Evolutionary conservation across 2,797 vertebrate species (phyloP).

Genomic region (Molossus alvarezi): DNA sequence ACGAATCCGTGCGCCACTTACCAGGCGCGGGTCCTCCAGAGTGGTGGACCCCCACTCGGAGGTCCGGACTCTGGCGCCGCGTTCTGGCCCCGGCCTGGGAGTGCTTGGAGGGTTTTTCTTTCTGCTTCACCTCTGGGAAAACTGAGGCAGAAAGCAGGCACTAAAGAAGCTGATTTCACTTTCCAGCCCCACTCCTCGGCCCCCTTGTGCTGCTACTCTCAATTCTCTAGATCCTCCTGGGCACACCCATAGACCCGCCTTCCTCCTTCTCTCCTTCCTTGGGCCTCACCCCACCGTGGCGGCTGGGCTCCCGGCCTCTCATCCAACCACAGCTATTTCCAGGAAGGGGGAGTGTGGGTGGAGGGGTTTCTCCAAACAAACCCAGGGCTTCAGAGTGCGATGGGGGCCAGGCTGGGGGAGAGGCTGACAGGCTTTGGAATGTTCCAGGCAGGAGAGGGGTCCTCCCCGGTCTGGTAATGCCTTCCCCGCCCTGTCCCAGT

Average conservation of each 20-base stretch:
- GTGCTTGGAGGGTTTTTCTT: background rate
- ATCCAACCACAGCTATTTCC: slow-evolving; percentile 85
- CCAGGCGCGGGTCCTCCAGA: background rate
- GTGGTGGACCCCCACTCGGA: background rate
- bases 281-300: slow-evolving; percentile 68
- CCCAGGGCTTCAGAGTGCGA: slow-evolving; percentile 64
- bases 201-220: background rate
- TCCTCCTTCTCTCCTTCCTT: slow-evolving; percentile 47
- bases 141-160: slow-evolving; percentile 16
- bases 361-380: slow-evolving; percentile 86
- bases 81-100: background rate
- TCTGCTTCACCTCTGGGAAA: background rate
- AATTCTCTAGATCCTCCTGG: background rate
- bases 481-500: background rate
- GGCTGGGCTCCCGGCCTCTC: slow-evolving; percentile 69
- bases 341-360: slow-evolving; percentile 79
- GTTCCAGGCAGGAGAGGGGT: slow-evolving; percentile 66
- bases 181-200: background rate
- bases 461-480: background rate
- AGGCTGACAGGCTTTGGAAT: slow-evolving; percentile 64
- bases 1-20: background rate
- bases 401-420: slow-evolving; percentile 73
- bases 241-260: background rate
- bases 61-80: background rate
- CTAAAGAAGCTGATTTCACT: background rate